Conservation (phyloP, 2,888 invertebrate genomes). For the Cosmia pyralina region DNA sequence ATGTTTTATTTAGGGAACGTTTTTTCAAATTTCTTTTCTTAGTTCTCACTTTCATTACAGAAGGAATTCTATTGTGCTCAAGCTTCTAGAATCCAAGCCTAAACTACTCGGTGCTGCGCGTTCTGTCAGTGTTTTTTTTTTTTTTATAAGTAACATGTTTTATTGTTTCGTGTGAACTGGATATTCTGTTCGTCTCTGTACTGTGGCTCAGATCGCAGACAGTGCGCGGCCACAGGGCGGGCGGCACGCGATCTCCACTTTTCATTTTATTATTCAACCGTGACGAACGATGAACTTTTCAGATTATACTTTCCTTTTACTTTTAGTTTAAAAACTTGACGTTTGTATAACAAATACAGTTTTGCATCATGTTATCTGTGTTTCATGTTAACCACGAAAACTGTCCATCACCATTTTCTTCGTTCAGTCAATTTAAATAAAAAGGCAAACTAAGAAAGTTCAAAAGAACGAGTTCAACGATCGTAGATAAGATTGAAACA, state of each 20-base stretch:
- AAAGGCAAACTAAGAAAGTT: conserved; percentile 18
- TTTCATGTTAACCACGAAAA: conserved; percentile 24
- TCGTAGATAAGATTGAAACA: conserved; percentile 7
- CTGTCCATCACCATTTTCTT: conserved; percentile 24
- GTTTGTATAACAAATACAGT: conserved; percentile 14
- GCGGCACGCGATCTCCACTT: conserved; percentile 74
- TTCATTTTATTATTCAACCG: conserved; percentile 70
- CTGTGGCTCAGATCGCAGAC: conserved; percentile 49
- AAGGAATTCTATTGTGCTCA: too few relatives aligned
- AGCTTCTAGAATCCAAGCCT: too few relatives aligned
- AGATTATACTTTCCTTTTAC: conserved; percentile 73
- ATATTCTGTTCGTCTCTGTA: conserved; percentile 24
- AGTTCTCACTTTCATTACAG: too few relatives aligned
- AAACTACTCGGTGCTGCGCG: too few relatives aligned
- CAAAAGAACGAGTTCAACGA: conserved; percentile 37
- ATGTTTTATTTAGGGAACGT: too few relatives aligned
- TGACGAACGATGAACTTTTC: conserved; percentile 80
- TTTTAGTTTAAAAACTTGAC: conserved; percentile 44
- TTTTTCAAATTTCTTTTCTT: too few relatives aligned
- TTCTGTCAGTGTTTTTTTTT: neutral
- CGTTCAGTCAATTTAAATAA: conserved; percentile 17
- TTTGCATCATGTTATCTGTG: conserved; percentile 2
- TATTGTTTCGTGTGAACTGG: neutral
- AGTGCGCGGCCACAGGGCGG: conserved; percentile 59
- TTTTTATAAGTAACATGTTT: too few relatives aligned